Conservation (phyloP, 1,140 invertebrate species). For the Micrasema minimum region DNA sequence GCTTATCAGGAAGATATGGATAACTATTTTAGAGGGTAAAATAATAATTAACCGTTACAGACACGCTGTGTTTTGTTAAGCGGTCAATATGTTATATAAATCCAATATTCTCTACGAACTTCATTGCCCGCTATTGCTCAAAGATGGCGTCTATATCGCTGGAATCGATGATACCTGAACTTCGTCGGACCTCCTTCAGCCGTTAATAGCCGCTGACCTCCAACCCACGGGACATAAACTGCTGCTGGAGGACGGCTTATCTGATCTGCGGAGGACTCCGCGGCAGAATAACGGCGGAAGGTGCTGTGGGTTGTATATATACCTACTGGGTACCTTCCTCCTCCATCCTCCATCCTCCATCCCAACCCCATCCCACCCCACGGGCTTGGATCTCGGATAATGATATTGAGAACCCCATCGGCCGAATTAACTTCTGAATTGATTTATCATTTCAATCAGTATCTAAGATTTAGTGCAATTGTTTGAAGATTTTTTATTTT, state of each 20-base stretch:
- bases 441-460: constrained; percentile 39
- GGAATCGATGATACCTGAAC: constrained; percentile 4
- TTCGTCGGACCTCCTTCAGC: constrained; percentile 31
- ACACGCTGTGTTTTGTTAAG: no score
- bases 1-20: no score
- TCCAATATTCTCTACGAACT: no score
- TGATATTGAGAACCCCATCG: constrained; percentile 43
- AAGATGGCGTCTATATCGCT: no score
- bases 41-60: no score
- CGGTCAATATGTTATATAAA: no score
- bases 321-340: no score
- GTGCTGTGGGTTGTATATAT: constrained; percentile 8
- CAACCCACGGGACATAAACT: constrained; percentile 50
- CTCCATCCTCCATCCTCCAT: not conserved
- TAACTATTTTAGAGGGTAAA: no score
- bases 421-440: constrained; percentile 35
- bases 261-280: constrained; percentile 36
- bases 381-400: constrained; percentile 45
- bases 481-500: no score
- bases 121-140: not conserved
- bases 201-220: constrained; percentile 52
- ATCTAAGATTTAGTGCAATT: not conserved
- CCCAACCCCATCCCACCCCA: not conserved
- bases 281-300: constrained; percentile 46
- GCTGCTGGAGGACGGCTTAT: constrained; percentile 48